Base-by-base conservation (phyloP, 1,140 invertebrate genomes). In the Aplysia californica region DNA sequence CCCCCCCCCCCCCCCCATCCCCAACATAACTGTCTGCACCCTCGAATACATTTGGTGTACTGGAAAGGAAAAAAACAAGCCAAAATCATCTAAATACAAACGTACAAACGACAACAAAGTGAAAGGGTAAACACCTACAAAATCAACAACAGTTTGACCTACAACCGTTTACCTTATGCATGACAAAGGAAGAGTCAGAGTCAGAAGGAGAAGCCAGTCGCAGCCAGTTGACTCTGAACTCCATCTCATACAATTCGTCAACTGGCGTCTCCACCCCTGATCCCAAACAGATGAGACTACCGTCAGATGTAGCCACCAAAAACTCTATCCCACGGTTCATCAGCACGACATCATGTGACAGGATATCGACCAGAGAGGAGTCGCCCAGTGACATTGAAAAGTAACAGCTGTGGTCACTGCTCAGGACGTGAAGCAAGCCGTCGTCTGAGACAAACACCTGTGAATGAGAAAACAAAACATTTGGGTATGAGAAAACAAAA, bases 251-350 rank as follows among this genome's bases (percentile, higher is more conserved):
- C 26, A 56, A 66, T n/a, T 80, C 74, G 4, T 78, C 74, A 56
- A 70, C 44, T 31, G 33, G 41, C 0, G 64, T 65, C 58, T 83
- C 81, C 21, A 71, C 61, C 18, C 81, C 81, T 20, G 74, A 79
- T 18, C 84, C 83, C 21, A 87, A 77, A 77, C 86, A 88, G 35
- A 88, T 78, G 3, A 88, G 55, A 66, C 85, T 84, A 18, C 87
- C 87, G 79, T 88, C 87, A 73, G 78, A 85, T 15, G 85, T 88
- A 10, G 87, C 79, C 61, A 87, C 81, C 29, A 88, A 73, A 21
- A 87, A 55, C 76, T 88, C 86, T 23, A 86, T 23, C 2, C 85
- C 86, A 36, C 80, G 78, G 72, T 80, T 80, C 58, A 79, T 56
- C 23, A 61, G 58, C 26, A 85, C 79, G 5, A 87, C 73, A 58